A percentile compares a stretch with the other conserved stretches of the same genome.
phyloP scores from a whole-genome alignment of 2,113 vertebrate genomes.

The Cyprinodon tularosa region DNA sequence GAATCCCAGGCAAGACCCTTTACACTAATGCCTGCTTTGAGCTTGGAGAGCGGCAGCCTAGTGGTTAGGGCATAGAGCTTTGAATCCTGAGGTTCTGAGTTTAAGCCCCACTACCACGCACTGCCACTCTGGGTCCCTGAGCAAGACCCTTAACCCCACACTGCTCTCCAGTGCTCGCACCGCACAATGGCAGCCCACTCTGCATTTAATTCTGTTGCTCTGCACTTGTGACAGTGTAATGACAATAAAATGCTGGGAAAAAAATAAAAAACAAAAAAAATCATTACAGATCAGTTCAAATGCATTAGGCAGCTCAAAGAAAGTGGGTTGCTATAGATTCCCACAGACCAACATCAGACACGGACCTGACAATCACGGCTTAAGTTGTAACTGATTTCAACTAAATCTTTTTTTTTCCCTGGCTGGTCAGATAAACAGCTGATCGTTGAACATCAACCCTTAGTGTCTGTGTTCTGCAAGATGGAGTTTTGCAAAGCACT shows the following conservation, averaged over 20 bases:
- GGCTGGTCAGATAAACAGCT: constrained; percentile 21
- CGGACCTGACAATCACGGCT: not conserved
- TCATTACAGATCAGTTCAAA: not conserved
- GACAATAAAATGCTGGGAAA: not conserved
- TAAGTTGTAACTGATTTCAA: constrained; percentile 8
- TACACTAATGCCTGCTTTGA: no score
- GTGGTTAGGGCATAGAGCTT: no score
- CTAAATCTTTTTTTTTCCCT: constrained; percentile 10
- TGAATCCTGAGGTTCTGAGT: no score
- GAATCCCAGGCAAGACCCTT: no score
- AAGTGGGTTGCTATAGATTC: not conserved
- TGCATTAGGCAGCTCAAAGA: constrained; percentile 3
- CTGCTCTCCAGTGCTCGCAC: no score
- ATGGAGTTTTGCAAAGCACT: not conserved
- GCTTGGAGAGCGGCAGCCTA: no score
- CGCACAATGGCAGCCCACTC: no score
- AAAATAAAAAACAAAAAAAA: not conserved
- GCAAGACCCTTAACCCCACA: no score
- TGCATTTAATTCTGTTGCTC: no score
- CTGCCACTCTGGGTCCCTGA: no score
- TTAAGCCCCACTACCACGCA: no score
- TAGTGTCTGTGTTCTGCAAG: not conserved
- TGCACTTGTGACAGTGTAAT: not conserved
- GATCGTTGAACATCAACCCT: constrained; percentile 6
- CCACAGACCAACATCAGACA: not conserved